Percentiles rank a stretch among this genome's conserved stretches.
Conservation (phyloP, 1,140 invertebrate genomes). For the Diploscapter pachys region DNA sequence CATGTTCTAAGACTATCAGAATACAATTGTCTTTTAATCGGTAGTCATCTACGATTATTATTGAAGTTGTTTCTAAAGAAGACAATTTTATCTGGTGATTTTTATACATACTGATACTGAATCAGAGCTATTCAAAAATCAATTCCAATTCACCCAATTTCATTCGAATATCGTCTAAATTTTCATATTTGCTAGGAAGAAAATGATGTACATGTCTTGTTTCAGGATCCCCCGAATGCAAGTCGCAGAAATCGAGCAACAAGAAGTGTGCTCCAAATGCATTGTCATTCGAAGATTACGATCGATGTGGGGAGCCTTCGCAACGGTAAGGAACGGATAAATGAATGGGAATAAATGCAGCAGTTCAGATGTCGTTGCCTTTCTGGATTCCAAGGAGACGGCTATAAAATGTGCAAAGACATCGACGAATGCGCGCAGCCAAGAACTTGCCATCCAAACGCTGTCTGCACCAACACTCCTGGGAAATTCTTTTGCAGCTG, state of each 20-base stretch:
- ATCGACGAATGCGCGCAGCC: slow-evolving; percentile 82
- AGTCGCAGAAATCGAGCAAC: slow-evolving; percentile 18
- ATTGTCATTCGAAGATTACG: slow-evolving; percentile 50
- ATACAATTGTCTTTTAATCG: too few species aligned
- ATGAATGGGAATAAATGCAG: too few species aligned
- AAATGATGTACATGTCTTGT: too few species aligned
- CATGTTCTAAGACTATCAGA: too few species aligned
- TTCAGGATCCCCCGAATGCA: background rate
- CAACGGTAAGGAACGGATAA: slow-evolving; percentile 15
- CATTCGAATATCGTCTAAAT: too few species aligned
- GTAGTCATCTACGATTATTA: too few species aligned
- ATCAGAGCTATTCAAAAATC: too few species aligned
- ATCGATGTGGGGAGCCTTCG: slow-evolving; percentile 52
- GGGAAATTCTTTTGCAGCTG: slow-evolving; percentile 90
- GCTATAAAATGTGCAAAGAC: slow-evolving; percentile 65
- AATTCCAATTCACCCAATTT: too few species aligned
- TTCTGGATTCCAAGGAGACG: slow-evolving; percentile 51
- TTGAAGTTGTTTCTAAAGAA: too few species aligned
- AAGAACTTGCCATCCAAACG: slow-evolving; percentile 76
- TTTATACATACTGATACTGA: too few species aligned
- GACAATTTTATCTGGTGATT: too few species aligned
- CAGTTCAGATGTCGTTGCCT: slow-evolving; percentile 47
- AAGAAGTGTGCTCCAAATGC: slow-evolving; percentile 51
- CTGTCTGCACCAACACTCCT: slow-evolving; percentile 83
- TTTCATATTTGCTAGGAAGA: too few species aligned